Percentiles rank a stretch among this genome's conserved stretches.
Conservation (phyloP, 2,888 invertebrate genomes). For the Limnephilus rhombicus region DNA sequence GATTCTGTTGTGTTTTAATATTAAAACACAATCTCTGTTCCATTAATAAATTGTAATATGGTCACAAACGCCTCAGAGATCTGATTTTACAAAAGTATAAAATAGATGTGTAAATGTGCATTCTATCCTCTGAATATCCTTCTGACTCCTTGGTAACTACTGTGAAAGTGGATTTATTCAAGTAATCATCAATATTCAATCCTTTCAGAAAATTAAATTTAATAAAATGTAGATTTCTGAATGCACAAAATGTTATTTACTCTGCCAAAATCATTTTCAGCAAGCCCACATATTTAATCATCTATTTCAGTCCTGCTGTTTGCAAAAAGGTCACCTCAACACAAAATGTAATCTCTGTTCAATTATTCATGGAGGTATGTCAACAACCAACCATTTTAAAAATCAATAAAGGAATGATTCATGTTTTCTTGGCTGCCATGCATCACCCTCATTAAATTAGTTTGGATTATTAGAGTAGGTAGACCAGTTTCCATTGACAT, state of each 20-base stretch:
- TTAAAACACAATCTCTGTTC: too few species aligned
- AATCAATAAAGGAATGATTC: slow-evolving; percentile 13
- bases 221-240: background rate
- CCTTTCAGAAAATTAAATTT: background rate
- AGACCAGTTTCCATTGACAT: background rate
- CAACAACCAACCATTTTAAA: background rate
- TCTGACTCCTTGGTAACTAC: too few species aligned
- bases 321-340: background rate
- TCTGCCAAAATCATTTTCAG: background rate
- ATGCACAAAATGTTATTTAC: background rate
- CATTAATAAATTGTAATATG: too few species aligned
- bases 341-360: background rate
- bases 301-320: background rate
- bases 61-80: too few species aligned
- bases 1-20: too few species aligned
- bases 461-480: background rate
- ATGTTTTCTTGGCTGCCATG: background rate
- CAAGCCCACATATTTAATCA: background rate
- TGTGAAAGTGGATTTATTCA: background rate
- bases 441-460: background rate
- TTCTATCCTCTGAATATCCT: too few species aligned
- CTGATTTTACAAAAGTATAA: too few species aligned
- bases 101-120: background rate
- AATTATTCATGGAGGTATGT: background rate
- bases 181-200: too few species aligned